Conservation (phyloP, 2,888 invertebrate genomes). For the Thymelicus sylvestris region DNA sequence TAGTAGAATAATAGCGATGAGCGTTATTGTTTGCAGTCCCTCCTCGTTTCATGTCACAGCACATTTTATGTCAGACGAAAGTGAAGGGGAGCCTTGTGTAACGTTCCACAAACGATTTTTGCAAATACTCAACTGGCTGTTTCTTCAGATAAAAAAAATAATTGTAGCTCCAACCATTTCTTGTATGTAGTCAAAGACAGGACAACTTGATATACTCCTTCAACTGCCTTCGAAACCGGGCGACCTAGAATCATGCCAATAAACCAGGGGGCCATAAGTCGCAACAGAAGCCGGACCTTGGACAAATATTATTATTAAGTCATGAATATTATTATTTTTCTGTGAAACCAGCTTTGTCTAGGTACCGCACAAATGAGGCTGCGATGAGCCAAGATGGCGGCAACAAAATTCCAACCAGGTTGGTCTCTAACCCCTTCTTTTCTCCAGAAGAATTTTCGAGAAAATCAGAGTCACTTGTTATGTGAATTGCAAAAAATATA, state of each 20-base stretch:
- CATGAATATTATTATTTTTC: no score
- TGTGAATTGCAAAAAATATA: no score
- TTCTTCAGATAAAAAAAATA: neutral
- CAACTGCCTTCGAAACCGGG: neutral
- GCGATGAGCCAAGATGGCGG: no score
- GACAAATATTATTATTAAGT: no score
- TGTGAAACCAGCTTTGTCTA: no score
- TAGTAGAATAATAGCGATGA: conserved; percentile 16
- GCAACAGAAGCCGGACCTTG: no score
- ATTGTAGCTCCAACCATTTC: neutral
- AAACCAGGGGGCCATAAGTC: neutral
- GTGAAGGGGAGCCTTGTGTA: neutral
- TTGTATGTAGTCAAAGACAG: neutral
- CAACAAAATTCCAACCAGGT: no score
- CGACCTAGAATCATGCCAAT: neutral
- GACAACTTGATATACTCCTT: neutral
- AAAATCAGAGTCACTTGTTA: no score
- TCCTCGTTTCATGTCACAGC: conserved; percentile 25
- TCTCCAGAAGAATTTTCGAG: no score
- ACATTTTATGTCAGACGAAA: conserved; percentile 19
- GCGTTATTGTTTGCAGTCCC: conserved; percentile 22
- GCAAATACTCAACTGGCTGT: neutral
- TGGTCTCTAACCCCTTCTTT: no score
- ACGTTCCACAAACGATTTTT: conserved; percentile 7
- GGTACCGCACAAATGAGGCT: no score